phyloP scores from a whole-genome alignment of 2,797 vertebrate species.

The Lagorchestes hirsutus region DNA sequence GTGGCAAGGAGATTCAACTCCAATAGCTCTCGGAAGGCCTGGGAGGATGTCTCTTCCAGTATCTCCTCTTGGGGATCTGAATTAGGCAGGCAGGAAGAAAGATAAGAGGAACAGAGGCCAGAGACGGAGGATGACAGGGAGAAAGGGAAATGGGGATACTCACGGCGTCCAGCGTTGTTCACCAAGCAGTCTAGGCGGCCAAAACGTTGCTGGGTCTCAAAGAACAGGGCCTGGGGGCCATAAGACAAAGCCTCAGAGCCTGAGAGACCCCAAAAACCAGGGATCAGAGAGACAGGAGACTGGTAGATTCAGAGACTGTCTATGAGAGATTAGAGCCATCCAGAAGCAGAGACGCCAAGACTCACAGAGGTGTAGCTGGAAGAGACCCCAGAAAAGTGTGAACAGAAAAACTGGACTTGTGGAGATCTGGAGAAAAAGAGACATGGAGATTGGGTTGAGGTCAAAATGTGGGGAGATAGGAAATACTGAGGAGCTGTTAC shows the following conservation, averaged over 20 bases:
- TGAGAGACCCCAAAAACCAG: background rate
- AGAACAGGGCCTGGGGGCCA: slow-evolving; percentile 85
- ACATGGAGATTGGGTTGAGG: background rate
- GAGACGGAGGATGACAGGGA: background rate
- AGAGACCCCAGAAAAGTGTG: background rate
- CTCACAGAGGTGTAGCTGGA: background rate
- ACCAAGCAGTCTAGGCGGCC: slow-evolving; percentile 90
- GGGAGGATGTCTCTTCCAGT: slow-evolving; percentile 87
- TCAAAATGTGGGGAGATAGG: background rate
- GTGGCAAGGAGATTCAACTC: slow-evolving; percentile 90
- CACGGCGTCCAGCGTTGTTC: slow-evolving; percentile 91
- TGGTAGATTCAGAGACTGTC: background rate
- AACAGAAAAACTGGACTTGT: background rate
- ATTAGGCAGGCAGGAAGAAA: background rate
- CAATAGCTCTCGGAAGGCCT: slow-evolving; percentile 89
- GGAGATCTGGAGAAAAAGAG: background rate
- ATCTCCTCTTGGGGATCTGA: slow-evolving; percentile 89
- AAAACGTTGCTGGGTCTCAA: slow-evolving; percentile 81
- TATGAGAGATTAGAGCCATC: background rate
- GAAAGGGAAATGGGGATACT: slow-evolving; percentile 69
- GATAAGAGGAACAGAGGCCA: background rate
- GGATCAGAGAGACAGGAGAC: background rate
- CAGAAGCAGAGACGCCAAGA: background rate
- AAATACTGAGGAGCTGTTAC: background rate
- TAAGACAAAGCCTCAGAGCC: background rate